Conservation (phyloP, 2,888 invertebrate species). For the Lysandra bellargus region DNA sequence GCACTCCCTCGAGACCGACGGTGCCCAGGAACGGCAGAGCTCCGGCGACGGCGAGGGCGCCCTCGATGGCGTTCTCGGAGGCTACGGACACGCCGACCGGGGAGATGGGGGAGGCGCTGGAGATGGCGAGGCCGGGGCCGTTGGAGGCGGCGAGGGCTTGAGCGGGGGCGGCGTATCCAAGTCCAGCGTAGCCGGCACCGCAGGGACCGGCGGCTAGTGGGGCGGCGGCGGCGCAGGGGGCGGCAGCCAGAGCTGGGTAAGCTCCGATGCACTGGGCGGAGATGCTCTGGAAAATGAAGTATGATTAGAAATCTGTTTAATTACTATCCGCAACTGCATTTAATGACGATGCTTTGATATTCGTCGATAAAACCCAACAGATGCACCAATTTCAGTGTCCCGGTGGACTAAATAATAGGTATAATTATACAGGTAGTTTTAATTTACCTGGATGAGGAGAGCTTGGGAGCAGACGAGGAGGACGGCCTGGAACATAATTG, state of each 20-base stretch:
- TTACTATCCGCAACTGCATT: no score
- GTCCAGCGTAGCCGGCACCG: background rate
- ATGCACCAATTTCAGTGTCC: no score
- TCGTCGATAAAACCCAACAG: no score
- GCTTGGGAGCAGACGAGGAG: constrained; percentile 36
- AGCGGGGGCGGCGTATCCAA: constrained; percentile 30
- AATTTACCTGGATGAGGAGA: constrained; percentile 37
- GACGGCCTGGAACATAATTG: constrained; percentile 37
- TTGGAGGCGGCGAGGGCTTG: constrained; percentile 38
- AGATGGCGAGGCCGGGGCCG: constrained; percentile 43
- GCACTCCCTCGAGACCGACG: constrained; percentile 44
- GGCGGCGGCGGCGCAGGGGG: background rate
- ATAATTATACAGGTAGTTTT: no score
- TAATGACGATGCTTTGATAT: no score
- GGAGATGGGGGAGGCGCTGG: constrained; percentile 49
- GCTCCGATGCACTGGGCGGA: constrained; percentile 34
- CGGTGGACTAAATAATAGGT: no score
- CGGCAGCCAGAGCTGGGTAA: background rate
- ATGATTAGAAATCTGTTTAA: background rate
- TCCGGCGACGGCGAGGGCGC: constrained; percentile 45
- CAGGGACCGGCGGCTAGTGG: constrained; percentile 7
- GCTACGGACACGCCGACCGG: constrained; percentile 48
- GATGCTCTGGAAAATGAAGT: constrained; percentile 36
- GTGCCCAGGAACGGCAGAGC: constrained; percentile 48
- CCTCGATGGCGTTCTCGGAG: constrained; percentile 50